Percentiles rank a stretch among this genome's conserved stretches.
Evolutionary conservation across 1,140 invertebrate species (phyloP).

Genomic region (Aethina tumida): DNA sequence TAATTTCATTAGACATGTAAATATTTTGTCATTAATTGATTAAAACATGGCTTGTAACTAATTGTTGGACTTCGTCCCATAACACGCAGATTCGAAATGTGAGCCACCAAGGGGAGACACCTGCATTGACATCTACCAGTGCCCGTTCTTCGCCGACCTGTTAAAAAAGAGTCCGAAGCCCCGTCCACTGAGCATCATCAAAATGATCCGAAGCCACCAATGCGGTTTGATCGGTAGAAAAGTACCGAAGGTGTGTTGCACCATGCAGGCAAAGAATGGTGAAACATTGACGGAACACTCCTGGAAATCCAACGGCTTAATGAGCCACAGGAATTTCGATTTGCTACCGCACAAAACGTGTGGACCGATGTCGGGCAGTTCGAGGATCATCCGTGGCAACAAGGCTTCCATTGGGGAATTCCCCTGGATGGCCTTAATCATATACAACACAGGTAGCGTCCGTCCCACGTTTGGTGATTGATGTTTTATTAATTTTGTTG

Average conservation of each 20-base stretch:
- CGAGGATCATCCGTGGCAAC: constrained; percentile 40
- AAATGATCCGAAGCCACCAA: constrained; percentile 19
- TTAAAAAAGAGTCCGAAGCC: constrained; percentile 24
- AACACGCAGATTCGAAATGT: no score
- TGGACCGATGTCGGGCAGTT: constrained; percentile 30
- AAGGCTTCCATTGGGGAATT: constrained; percentile 38
- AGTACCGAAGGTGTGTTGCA: constrained; percentile 24
- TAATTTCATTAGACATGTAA: no score
- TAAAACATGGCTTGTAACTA: no score
- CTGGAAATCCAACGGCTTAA: no score
- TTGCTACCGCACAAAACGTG: constrained; percentile 23
- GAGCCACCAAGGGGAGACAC: constrained; percentile 21
- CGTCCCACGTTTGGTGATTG: background rate
- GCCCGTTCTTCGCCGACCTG: constrained; percentile 23
- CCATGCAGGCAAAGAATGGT: no score
- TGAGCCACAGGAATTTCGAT: constrained; percentile 14
- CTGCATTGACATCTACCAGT: constrained; percentile 24
- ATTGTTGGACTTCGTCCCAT: no score
- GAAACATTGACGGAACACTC: no score
- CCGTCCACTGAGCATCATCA: constrained; percentile 20
- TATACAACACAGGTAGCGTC: constrained; percentile 27
- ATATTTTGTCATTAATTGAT: no score
- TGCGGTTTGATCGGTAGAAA: constrained; percentile 21
- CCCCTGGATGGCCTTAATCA: constrained; percentile 42
- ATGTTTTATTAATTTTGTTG: background rate